These are phyloP conservation scores for Saturnia japonica DNA, from an alignment of 2,888 invertebrate species.

Conservation along the genomic window DNA sequence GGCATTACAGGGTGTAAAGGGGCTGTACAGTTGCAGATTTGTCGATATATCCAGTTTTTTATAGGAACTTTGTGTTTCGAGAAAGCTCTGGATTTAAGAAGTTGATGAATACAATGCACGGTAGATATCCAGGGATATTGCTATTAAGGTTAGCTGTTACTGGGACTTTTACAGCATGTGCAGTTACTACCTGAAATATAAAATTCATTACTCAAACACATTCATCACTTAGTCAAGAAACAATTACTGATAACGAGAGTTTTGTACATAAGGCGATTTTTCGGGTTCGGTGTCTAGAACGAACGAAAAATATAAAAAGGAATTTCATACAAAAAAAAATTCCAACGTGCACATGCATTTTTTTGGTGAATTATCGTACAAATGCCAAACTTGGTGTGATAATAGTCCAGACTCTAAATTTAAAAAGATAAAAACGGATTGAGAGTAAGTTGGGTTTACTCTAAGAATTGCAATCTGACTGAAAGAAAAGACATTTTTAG, in stretches of 20 bases:
- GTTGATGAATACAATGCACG: constrained; percentile 97
- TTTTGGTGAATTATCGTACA: too few relatives aligned
- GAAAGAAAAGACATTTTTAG: too few relatives aligned
- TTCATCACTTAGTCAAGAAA: constrained; percentile 1
- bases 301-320: too few relatives aligned
- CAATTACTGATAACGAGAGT: constrained; percentile 15
- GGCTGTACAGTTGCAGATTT: constrained; percentile 93
- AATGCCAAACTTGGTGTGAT: neutral
- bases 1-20: constrained; percentile 97
- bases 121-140: constrained; percentile 94
- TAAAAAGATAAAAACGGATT: neutral
- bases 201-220: neutral
- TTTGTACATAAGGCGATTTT: neutral
- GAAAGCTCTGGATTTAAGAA: constrained; percentile 96
- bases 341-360: too few relatives aligned
- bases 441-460: too few relatives aligned
- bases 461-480: too few relatives aligned
- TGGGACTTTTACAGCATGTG: constrained; percentile 97
- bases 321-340: too few relatives aligned
- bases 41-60: constrained; percentile 97
- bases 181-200: constrained; percentile 88
- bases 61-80: constrained; percentile 98
- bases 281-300: too few relatives aligned
- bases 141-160: constrained; percentile 95
- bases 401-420: neutral